These are phyloP conservation scores for Kryptopterus vitreolus DNA, from an alignment of 2,797 vertebrate genomes.

Conservation along the genomic window DNA sequence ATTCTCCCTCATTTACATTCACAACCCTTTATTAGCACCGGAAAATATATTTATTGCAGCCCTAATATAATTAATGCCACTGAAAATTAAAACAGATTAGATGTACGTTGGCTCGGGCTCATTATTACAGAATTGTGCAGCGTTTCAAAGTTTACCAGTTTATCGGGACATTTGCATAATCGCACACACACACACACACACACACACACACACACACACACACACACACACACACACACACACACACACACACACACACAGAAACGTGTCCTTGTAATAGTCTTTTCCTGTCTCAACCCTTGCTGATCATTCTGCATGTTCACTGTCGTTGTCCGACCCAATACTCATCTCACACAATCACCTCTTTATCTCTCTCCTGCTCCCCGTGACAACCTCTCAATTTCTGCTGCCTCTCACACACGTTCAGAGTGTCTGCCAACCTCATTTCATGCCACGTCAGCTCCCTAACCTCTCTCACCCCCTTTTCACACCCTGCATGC, in stretches of 20 bases:
- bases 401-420: constrained; percentile 42
- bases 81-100: constrained; percentile 4
- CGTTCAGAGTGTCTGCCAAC: constrained; percentile 46
- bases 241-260: constrained; percentile 18
- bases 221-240: constrained; percentile 27
- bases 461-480: constrained; percentile 35
- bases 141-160: background rate
- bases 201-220: constrained; percentile 3
- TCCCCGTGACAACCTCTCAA: constrained; percentile 42
- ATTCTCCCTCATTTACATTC: constrained; percentile 7
- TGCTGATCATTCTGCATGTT: constrained; percentile 30
- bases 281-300: constrained; percentile 4
- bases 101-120: constrained; percentile 1
- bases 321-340: constrained; percentile 22
- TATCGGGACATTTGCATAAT: background rate
- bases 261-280: background rate
- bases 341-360: constrained; percentile 29
- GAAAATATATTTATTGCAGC: constrained; percentile 19
- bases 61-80: constrained; percentile 28
- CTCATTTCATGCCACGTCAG: constrained; percentile 49
- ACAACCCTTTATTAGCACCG: background rate
- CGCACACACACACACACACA: background rate
- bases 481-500: constrained; percentile 37
- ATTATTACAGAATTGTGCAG: constrained; percentile 5
- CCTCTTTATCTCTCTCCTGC: constrained; percentile 38